A percentile compares a stretch with the other conserved stretches of the same genome.
Conservation (phyloP, 2,888 invertebrate species). For the Pristionchus arcanus region DNA sequence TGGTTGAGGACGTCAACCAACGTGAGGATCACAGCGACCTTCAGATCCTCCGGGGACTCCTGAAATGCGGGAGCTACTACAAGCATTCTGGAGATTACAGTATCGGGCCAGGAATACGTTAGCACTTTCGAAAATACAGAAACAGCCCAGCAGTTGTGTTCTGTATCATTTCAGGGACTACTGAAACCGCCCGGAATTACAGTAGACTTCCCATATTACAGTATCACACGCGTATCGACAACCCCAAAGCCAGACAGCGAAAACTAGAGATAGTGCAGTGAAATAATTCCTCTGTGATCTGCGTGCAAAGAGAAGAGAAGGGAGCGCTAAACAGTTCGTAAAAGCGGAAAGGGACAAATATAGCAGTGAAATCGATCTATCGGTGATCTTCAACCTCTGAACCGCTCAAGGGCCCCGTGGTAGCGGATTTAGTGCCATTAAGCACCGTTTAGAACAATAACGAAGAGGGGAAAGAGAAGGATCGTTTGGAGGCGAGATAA, state of each 20-base stretch:
- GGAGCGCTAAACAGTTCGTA: too few relatives aligned
- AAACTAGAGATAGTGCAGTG: too few relatives aligned
- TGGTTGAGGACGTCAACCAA: background rate
- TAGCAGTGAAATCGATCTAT: background rate
- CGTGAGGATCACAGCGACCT: slow-evolving; percentile 16
- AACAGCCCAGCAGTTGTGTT: too few relatives aligned
- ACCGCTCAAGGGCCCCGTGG: background rate
- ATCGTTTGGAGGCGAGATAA: background rate
- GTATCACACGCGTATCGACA: too few relatives aligned
- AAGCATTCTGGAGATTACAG: too few relatives aligned
- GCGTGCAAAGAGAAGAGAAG: too few relatives aligned
- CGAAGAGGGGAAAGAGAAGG: background rate
- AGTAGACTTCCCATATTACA: too few relatives aligned
- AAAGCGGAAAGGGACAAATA: too few relatives aligned
- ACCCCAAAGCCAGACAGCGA: too few relatives aligned
- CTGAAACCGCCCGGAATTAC: background rate
- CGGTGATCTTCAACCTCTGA: background rate
- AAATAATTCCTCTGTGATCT: too few relatives aligned
- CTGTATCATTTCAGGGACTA: background rate
- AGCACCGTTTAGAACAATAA: background rate
- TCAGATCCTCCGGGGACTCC: background rate
- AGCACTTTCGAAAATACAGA: too few relatives aligned
- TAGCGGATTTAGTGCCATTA: background rate
- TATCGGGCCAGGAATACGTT: background rate
- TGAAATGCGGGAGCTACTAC: background rate